A percentile compares a stretch with the other conserved stretches of the same genome.
phyloP scores from a whole-genome alignment of 1,140 invertebrate genomes.

The Brachionus manjavacas region DNA sequence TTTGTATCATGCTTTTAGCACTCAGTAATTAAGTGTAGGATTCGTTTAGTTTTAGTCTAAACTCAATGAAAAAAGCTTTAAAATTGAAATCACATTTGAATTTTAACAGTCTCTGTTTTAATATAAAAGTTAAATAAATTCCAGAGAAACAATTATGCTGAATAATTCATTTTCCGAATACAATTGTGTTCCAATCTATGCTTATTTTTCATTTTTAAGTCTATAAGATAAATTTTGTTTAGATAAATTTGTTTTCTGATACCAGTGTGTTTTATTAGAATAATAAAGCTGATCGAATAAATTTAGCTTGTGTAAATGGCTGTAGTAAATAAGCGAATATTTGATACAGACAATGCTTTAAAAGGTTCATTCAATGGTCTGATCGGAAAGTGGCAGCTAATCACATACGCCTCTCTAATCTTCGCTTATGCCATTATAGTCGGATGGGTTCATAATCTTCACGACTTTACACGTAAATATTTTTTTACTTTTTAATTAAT shows the following conservation, averaged over 20 bases:
- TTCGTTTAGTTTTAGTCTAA: not conserved
- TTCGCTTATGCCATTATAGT: conserved; percentile 33
- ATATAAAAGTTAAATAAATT: conserved; percentile 11
- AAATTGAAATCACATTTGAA: conserved; percentile 3
- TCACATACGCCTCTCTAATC: not conserved
- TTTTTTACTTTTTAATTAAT: not conserved
- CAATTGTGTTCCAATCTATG: not conserved
- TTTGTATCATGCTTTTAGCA: conserved; percentile 4
- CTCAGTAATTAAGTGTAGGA: not conserved
- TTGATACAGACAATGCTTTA: conserved; percentile 42
- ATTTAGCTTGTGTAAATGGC: not conserved
- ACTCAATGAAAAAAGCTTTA: not conserved
- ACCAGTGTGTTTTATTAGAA: not conserved
- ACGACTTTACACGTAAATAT: conserved; percentile 2
- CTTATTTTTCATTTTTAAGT: not conserved
- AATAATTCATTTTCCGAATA: not conserved
- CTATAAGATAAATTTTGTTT: not conserved
- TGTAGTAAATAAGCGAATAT: conserved; percentile 41
- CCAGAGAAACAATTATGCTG: conserved; percentile 22
- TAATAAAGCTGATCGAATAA: not conserved
- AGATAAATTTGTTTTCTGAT: not conserved
- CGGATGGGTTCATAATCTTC: conserved; percentile 14
- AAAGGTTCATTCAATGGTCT: conserved; percentile 38
- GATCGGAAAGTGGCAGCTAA: conserved; percentile 36
- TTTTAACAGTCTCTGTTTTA: not conserved